Evolutionary conservation across 2,113 vertebrate genomes (phyloP).

Genomic region (Gnathonemus echidnorhynchus): DNA sequence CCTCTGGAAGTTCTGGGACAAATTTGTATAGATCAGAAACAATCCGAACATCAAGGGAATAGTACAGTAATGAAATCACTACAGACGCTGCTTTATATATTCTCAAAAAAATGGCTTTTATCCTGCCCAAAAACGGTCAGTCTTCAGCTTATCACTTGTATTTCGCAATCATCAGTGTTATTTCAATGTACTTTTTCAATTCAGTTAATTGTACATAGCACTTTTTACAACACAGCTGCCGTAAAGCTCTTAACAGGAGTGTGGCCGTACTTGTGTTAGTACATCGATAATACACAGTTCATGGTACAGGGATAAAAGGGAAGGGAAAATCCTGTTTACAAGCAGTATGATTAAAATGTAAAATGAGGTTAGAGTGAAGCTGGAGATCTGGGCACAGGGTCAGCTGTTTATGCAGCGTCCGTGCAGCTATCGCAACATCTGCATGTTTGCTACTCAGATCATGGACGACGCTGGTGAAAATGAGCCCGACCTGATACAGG

Average conservation of each 20-base stretch:
- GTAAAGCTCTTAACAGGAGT: neutral
- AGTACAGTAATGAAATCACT: neutral
- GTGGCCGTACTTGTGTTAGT: neutral
- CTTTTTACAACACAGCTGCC: neutral
- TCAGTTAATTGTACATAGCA: neutral
- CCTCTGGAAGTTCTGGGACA: neutral
- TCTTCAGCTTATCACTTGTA: neutral
- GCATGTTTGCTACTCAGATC: constrained; percentile 52
- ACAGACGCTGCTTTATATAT: neutral
- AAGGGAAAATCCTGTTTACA: neutral
- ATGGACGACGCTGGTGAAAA: constrained; percentile 89
- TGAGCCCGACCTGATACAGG: constrained; percentile 69
- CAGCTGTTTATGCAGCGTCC: neutral
- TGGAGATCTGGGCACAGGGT: neutral
- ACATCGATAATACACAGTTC: neutral
- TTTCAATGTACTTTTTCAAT: neutral
- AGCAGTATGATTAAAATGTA: neutral
- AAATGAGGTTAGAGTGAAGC: neutral
- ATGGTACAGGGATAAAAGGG: neutral
- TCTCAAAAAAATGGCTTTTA: neutral
- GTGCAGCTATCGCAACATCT: neutral
- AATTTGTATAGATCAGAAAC: neutral
- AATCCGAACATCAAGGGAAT: neutral
- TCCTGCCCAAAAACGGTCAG: neutral
- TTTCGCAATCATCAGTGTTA: neutral